Evolutionary conservation across 2,113 vertebrate genomes (phyloP).

Genomic region (Mus spicilegus): DNA sequence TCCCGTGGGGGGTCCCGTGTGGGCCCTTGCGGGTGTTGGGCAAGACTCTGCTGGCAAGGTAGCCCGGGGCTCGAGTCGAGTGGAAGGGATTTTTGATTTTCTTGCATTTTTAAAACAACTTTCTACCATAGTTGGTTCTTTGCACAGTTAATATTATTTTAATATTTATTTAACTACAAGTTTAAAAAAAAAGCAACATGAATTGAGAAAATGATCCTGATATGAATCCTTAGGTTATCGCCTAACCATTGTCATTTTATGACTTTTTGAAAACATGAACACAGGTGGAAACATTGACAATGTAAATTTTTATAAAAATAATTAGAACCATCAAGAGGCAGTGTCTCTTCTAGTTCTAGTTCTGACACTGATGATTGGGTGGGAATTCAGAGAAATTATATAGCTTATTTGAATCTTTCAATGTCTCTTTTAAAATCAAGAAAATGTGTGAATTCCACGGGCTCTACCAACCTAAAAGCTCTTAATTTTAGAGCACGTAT

Average conservation of each 20-base stretch:
- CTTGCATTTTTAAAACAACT: neutral
- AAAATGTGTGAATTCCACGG: neutral
- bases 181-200: conserved; percentile 23
- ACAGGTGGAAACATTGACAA: neutral
- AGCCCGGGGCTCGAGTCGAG: too few species aligned
- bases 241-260: neutral
- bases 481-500: neutral
- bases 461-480: neutral
- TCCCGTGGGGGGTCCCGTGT: too few species aligned
- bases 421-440: conserved; percentile 8
- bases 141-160: neutral
- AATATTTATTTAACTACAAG: neutral
- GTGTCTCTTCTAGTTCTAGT: neutral
- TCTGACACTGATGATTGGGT: neutral
- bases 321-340: neutral
- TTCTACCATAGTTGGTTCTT: neutral
- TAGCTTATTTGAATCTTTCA: neutral
- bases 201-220: neutral
- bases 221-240: neutral
- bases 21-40: too few species aligned
- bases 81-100: too few species aligned
- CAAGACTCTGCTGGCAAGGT: too few species aligned
- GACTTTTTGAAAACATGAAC: neutral
- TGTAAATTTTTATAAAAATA: neutral
- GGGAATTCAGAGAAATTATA: neutral